Evolutionary conservation across 2,113 vertebrate species (phyloP), one percentile per base, ranked within the genome.

Genomic region (Ursus arctos): DNA sequence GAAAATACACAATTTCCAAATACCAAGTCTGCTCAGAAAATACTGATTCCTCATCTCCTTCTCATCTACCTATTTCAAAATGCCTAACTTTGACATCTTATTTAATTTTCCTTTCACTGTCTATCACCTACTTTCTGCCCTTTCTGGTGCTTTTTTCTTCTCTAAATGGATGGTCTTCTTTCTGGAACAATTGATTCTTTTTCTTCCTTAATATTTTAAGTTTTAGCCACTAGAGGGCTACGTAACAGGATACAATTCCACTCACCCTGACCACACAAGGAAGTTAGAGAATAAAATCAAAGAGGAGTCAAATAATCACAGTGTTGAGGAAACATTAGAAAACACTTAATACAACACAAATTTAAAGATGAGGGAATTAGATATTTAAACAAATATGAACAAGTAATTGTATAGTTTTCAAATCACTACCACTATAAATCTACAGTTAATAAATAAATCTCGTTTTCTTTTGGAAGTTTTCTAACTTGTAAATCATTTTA

Each of bases 221-320:
- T 55, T 96, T 47, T 69, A 95, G 71, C 91, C 93, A 88, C 90
- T 74, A 97, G 85, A 51, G 67, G 89, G 74, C 69, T 83, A 43
- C 36, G 36, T 77, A 22, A 15, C 33, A 91, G 86, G 86, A 53
- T 31, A n/a, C 4, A 91, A 19, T 72, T 81, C 16, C 21, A 84
- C 33, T 88, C 33, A 26, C 21, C 19, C 26, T 84, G 63, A 87
- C n/a, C 36, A 59, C 4, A 6, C 10, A 8, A 53, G 26, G 31
- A 22, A 57, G 49, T 87, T 14, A 85, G 69, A 89, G 24, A 8
- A 43, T 83, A 51, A 83, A 92, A 40, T 49, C 12, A 24, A 49
- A 49, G 15, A 77, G 43, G 74, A 51, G 28, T 53, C 76, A 79
- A 53, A 33, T 53, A 92, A 40, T 49, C 10, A 21, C 3, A 61